phyloP scores from a whole-genome alignment of 2,888 invertebrate genomes.

The Busseola fusca region DNA sequence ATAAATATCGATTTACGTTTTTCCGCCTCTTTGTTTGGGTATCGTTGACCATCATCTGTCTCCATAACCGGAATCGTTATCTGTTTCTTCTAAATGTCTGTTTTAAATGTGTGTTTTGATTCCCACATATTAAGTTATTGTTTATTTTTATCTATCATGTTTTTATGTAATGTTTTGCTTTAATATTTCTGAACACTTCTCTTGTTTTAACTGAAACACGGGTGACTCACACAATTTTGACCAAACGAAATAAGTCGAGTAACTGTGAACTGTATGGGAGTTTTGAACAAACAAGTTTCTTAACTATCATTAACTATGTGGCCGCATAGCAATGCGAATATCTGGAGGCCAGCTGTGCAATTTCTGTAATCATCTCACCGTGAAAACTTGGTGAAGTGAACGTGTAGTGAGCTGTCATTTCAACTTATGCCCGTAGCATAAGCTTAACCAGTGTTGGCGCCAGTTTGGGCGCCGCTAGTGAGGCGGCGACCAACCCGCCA shows the following conservation, averaged over 20 bases:
- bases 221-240: neutral
- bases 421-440: too few relatives aligned
- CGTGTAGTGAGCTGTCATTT: too few relatives aligned
- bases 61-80: conserved; percentile 24
- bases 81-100: conserved; percentile 24
- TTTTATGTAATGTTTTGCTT: neutral
- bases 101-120: conserved; percentile 22
- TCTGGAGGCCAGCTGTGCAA: neutral
- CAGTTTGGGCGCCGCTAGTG: too few relatives aligned
- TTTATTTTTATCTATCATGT: neutral
- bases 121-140: conserved; percentile 10
- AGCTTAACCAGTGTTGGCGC: too few relatives aligned
- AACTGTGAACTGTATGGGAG: neutral
- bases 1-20: conserved; percentile 9
- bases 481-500: too few relatives aligned
- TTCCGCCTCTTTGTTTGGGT: conserved; percentile 45
- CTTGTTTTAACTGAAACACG: neutral
- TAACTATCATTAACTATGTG: conserved; percentile 1
- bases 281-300: neutral
- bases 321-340: conserved; percentile 20
- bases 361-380: too few relatives aligned
- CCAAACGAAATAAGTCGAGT: conserved; percentile 7
- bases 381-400: too few relatives aligned
- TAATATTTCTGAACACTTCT: neutral
- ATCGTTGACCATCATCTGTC: neutral